Evolutionary conservation across 2,888 invertebrate genomes (phyloP), one percentile per base, ranked within the genome.

Genomic region (Tipula lateralis): DNA sequence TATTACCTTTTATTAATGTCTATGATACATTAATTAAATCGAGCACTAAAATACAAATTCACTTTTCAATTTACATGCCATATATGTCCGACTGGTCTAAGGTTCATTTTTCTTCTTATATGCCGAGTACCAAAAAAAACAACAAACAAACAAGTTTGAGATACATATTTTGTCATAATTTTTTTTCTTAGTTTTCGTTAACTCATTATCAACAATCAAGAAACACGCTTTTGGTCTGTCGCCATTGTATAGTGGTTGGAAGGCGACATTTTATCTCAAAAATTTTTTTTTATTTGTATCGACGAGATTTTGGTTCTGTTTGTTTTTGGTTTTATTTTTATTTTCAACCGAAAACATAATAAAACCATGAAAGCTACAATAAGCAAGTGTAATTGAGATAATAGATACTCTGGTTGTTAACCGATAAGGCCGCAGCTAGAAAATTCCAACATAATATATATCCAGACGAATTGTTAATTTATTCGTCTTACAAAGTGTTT

Each of bases 1-100:
- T 66, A n/a, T n/a, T n/a, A n/a, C n/a, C n/a, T n/a, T n/a, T n/a
- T n/a, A n/a, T 66, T 66, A 66, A 66, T 66, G 66, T 66, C 66
- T 66, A 66, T 66, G 66, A 66, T 66, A 66, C 66, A 66, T 66
- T 66, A 66, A 66, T 66, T 66, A 66, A 66, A 66, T 66, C 66
- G 66, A 66, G 19, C 66, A 66, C 66, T 9, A 24, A 2, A 34
- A 39, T 39, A 39, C 1, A 39, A 66, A 66, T 66, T 66, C 66
- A 66, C 66, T 66, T 66, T 66, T 66, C 24, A 66, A 66, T 66
- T 66, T 66, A 66, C 66, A 66, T 66, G 66, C 66, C 66, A 66
- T 66, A 66, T 44, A 44, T 24, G 66, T 66, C 66, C 7, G 66
- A 24, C 7, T 39, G 39, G 66, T 19, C 66, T 66, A 66, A 66